These are phyloP conservation scores for Chiroxiphia lanceolata DNA, from an alignment of 2,797 vertebrate species.

Conservation along the genomic window DNA sequence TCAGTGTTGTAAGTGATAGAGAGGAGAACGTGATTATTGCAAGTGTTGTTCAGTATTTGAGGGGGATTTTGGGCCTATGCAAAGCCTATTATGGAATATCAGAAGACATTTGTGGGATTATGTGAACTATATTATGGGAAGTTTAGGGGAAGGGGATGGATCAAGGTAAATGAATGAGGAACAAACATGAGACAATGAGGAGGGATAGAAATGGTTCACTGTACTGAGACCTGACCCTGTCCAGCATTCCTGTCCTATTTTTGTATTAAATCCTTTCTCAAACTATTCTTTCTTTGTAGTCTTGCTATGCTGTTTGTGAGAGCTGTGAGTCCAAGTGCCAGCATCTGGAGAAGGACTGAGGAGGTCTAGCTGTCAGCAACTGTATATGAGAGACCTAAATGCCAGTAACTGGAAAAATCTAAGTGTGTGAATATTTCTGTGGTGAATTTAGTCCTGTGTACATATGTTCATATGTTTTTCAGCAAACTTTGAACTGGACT, in stretches of 20 bases:
- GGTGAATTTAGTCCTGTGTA: neutral
- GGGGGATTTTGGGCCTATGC: neutral
- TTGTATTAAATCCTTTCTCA: neutral
- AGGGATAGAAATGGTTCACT: neutral
- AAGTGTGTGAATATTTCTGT: neutral
- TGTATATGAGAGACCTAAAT: neutral
- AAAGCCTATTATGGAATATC: neutral
- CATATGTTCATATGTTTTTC: neutral
- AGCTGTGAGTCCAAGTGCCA: neutral
- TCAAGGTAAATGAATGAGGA: neutral
- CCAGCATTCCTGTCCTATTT: neutral
- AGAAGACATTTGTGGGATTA: neutral
- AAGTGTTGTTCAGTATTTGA: neutral
- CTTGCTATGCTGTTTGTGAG: neutral
- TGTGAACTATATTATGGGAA: neutral
- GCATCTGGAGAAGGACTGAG: neutral
- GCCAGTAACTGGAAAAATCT: neutral
- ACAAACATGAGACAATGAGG: neutral
- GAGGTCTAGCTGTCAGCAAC: neutral
- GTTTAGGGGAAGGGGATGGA: neutral
- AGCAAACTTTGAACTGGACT: neutral
- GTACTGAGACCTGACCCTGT: neutral
- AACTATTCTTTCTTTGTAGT: neutral
- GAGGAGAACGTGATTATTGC: neutral
- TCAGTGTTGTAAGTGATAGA: neutral